Evolutionary conservation across 1,140 invertebrate genomes (phyloP), one percentile per base, ranked within the genome.

Genomic region (Neodiprion lecontei): DNA sequence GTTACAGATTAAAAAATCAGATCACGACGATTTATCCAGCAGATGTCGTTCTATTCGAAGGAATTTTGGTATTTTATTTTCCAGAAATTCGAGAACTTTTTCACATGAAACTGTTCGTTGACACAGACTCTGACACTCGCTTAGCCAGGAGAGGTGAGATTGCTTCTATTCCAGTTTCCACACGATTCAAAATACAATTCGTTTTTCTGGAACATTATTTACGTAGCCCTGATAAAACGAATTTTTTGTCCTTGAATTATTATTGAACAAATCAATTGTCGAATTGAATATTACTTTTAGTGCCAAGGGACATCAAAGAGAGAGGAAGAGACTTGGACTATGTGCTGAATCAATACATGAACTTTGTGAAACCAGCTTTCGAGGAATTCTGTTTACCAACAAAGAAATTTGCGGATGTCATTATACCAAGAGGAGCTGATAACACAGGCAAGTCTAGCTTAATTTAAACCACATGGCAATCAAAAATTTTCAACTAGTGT

Each of bases 361-460:
- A 95, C 82, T 97, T 95, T 85, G 98, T 99, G 0, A 99, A 99
- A 86, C 98, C 98, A 61, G 98, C 98, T 1, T 99, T 99, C 90
- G 98, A 99, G 88, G 98, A 99, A 87, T 99, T 99, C 89, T 99
- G 98, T 87, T 92, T 98, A 79, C 98, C 98, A 67, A 99, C 98
- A 0, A 99, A 99, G 89, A 99, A 99, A 88, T 99, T 99, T 91
- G 98, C 98, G 71, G 98, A 99, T 90, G 96, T 99, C 48, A 99
- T 99, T 78, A 99, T 99, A 88, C 98, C 98, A 11, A 91, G 98
- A 79, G 97, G 97, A 77, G 97, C 97, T 50, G 98, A 99, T 85
- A 99, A 99, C 85, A 94, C 92, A 90, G 96, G 97, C 98, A 89
- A 93, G 90, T 87, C 73, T 50, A 66, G 48, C 72, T 74, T 73